These are phyloP conservation scores for Brienomyrus longianalis DNA, from an alignment of 2,113 vertebrate species.

Conservation along the genomic window DNA sequence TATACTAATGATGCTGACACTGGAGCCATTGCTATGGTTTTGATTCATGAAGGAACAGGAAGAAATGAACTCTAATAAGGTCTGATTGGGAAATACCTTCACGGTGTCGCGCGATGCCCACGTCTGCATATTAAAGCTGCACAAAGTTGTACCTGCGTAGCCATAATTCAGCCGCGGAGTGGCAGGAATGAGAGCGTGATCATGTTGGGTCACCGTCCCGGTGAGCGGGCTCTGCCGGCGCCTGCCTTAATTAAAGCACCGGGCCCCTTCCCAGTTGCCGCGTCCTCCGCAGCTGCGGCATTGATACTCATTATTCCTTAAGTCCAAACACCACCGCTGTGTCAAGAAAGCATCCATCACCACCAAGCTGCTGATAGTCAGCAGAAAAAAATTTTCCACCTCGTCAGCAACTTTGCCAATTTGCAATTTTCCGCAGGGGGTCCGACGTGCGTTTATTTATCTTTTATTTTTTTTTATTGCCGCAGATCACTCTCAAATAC, in stretches of 20 bases:
- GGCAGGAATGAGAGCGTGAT: conserved; percentile 93
- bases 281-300: conserved; percentile 95
- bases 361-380: conserved; percentile 64
- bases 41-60: conserved; percentile 4
- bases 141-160: conserved; percentile 48
- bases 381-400: conserved; percentile 72
- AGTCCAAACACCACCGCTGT: conserved; percentile 98
- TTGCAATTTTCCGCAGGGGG: conserved; percentile 82
- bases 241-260: conserved; percentile 96
- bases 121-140: conserved; percentile 54
- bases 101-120: conserved; percentile 20
- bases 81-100: neutral
- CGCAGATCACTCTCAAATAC: conserved; percentile 88
- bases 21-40: conserved; percentile 14
- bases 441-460: conserved; percentile 62
- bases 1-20: neutral
- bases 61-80: neutral
- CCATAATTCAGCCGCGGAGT: conserved; percentile 76
- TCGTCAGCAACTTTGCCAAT: conserved; percentile 91
- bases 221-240: conserved; percentile 74
- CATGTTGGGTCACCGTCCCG: conserved; percentile 91
- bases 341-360: conserved; percentile 99
- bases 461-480: conserved; percentile 73
- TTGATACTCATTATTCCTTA: conserved; percentile 99
- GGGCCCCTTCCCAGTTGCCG: conserved; percentile 86